Evolutionary conservation across 2,113 vertebrate genomes (phyloP).

Genomic region (Synchiropus splendidus): DNA sequence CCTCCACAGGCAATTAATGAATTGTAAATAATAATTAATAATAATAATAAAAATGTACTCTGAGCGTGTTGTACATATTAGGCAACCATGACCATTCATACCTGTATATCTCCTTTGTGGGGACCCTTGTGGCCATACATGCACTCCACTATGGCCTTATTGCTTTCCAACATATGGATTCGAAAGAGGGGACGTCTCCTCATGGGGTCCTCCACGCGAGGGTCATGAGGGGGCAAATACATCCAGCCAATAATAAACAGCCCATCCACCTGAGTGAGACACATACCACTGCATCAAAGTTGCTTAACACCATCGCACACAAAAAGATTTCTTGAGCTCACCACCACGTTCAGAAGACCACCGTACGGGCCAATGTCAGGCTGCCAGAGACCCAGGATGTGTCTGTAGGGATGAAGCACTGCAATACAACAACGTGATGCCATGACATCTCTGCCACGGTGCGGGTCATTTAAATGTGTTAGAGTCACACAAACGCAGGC

Average conservation of each 20-base stretch:
- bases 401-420: conserved; percentile 89
- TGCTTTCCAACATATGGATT: conserved; percentile 85
- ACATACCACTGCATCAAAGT: not conserved
- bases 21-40: no score
- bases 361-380: conserved; percentile 96
- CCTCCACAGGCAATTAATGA: no score
- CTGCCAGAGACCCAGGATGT: conserved; percentile 96
- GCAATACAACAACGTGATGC: conserved; percentile 50
- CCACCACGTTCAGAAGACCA: conserved; percentile 97
- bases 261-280: conserved; percentile 78
- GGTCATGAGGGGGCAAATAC: conserved; percentile 95
- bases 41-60: no score
- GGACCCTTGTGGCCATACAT: conserved; percentile 97
- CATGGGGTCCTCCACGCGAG: conserved; percentile 93
- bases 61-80: no score
- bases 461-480: not conserved
- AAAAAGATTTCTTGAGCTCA: no score
- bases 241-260: conserved; percentile 97
- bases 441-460: conserved; percentile 3
- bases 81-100: no score
- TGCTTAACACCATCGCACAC: not conserved
- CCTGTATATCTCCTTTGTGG: conserved; percentile 94
- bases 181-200: conserved; percentile 90
- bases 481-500: not conserved
- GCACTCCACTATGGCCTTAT: conserved; percentile 85